Base-by-base conservation (phyloP, 2,797 vertebrate genomes). In the Tachyglossus aculeatus region DNA sequence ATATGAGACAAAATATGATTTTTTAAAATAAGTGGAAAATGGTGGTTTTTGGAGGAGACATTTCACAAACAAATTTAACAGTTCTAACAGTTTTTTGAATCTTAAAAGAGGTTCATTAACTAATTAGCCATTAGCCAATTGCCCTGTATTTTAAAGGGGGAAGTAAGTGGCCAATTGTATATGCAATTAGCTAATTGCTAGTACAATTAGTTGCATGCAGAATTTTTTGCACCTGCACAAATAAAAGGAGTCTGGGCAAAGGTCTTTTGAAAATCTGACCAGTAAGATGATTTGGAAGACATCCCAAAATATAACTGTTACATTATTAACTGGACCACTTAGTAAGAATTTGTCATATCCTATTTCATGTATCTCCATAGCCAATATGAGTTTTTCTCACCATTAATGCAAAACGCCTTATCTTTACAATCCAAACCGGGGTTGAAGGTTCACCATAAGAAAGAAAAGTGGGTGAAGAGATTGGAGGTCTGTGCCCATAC, bases 161-260 rank as follows among this genome's bases (percentile, higher is more conserved):
- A 56, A 74, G 31, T 82, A 80, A 83, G 57, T 74, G 58, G 66
- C 45, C 78, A 83, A 56, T 67, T 83, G 74, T 76, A 69, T 64
- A 60, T 52, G 53, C 56, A 85, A 43, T 85, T 80, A 78, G 59
- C 63, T 82, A 66, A 74, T 67, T 80, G 76, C 48, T 36, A 52
- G 69, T 74, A 39, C 67, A 85, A 78, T 78, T 82, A 71, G 63
- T 25, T 67, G 11, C 14, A 68, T 27, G 45, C 67, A 68, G 22
- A 39, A 34, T 64, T 78, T 70, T 66, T 61, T 59, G 34, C 9
- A 67, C 11, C 12, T 54, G 18, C 47, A 54, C 32, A 41, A 57
- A 24, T 40, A 29, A 32, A 55, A 74, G 63, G n/a, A 71, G 29
- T 61, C 29, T 19, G 59, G n/a, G 37, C 76, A 62, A 48, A 19